Evolutionary conservation across 2,888 invertebrate species (phyloP), one percentile per base, ranked within the genome.

Genomic region (Sarcophaga caerulescens): DNA sequence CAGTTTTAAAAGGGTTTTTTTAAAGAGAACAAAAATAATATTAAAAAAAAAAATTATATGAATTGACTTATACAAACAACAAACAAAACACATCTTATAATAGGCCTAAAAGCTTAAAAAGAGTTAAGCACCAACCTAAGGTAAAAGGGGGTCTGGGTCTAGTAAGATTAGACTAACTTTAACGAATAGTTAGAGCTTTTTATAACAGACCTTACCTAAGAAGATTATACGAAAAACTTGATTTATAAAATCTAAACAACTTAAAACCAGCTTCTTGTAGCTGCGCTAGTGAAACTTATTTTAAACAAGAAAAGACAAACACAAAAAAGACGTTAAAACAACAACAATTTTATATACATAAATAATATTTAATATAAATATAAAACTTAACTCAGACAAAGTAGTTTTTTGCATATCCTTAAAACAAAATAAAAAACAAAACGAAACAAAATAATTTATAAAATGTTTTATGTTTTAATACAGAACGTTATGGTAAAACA

Each of bases 401-500:
- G 92, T 91, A 92, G 92, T 91, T 90, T 78, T 92, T 87, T 91
- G 91, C 92, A 92, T 90, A 92, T 91, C 91, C 90, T 87, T 84
- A 90, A 87, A 81, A 87, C 85, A 87, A 70, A 83, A 57, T 63
- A 45, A 17, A 63, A 80, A 73, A 70, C 77, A 57, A 68, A 45
- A 19, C 57, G 77, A 76, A 3, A 68, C 65, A 14, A 68, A 52
- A 68, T 45, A 52, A 77, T 81, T 81, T 86, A 44, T 66, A 77
- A 85, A 80, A 60, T 83, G 60, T 81, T 76, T 82, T 65, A 19
- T 14, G 8, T 4, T 45, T 77, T 66, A 71, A 25, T 60, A 14
- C 19, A n/a, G 21, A 57, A 57, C 57, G n/a, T 19, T 59, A 76
- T 66, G 6, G 70, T 66, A 74, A 69, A 52, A 14, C 12, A 70